Evolutionary conservation across 2,113 vertebrate genomes (phyloP), one percentile per base, ranked within the genome.

Genomic region (Xiphophorus hellerii): DNA sequence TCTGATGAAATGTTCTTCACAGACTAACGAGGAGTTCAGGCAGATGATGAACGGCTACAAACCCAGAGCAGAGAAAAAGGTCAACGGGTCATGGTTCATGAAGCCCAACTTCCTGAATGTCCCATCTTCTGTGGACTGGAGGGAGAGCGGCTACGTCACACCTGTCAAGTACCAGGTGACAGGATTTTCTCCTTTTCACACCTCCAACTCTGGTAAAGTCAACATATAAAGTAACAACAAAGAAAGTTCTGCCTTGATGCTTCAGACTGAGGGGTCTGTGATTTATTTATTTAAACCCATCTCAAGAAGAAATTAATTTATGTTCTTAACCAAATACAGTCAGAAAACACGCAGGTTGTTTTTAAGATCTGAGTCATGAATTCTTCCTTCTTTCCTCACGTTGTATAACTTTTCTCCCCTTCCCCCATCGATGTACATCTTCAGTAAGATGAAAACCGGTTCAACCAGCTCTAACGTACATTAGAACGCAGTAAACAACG

Each of bases 21-120:
- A 99, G 98, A 96, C 96, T 0, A 88, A 83, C 64, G 96, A 97
- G 76, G 98, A 99, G 91, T 98, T 97, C 89, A 93, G 90, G 29
- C 95, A 98, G 83, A 5, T 95, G 33, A 96, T 97, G 96, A 98
- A 96, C 74, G 96, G 97, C 42, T 97, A 95, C 86, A 89, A 86
- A 22, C 76, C 22, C 42, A 92, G 90, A 17, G 2, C 73, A 0
- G 62, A 77, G 58, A 94, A 80, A 14, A 96, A 91, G 61, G 12
- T 70, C 63, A 90, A 6, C 69, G 95, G 95, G 0, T 95, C 95
- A 0, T 68, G 91, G 39, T 98, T 97, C 78, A 87, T 94, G 81
- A 94, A 96, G 75, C 95, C 95, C 67, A 94, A 80, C 86, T 95
- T 93, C 78, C 42, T 94, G 74, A 87, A 94, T 60, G 87, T 62